phyloP scores from a whole-genome alignment of 2,888 invertebrate species.

The Drosophila silvestris region DNA sequence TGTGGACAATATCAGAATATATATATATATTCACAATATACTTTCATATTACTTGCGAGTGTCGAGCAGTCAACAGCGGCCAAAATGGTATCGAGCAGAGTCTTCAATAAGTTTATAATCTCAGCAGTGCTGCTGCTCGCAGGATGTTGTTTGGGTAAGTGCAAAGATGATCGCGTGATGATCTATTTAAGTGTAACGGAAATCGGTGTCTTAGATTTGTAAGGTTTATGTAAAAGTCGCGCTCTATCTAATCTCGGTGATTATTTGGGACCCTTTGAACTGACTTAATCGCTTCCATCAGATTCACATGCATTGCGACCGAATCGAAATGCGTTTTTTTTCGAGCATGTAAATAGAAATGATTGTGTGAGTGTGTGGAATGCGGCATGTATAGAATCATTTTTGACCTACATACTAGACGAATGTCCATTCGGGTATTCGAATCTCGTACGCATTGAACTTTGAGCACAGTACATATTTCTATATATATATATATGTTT shows the following conservation, averaged over 20 bases:
- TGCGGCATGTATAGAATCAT: constrained; percentile 46
- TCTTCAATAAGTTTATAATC: constrained; percentile 29
- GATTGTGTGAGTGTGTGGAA: constrained; percentile 53
- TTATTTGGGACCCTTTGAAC: constrained; percentile 57
- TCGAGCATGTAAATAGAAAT: constrained; percentile 59
- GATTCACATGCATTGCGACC: constrained; percentile 31
- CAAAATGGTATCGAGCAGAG: constrained; percentile 58
- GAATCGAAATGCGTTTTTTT: constrained; percentile 30
- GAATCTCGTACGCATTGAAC: constrained; percentile 22
- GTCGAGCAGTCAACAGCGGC: constrained; percentile 37
- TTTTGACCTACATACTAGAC: constrained; percentile 65
- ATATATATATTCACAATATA: constrained; percentile 11
- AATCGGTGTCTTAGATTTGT: constrained; percentile 35
- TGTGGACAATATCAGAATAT: constrained; percentile 28
- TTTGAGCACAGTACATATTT: constrained; percentile 9
- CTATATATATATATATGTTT: not conserved
- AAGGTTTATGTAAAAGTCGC: constrained; percentile 18
- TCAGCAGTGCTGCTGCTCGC: constrained; percentile 48
- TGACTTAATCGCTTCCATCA: constrained; percentile 47
- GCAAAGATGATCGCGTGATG: not conserved
- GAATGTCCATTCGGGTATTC: constrained; percentile 36
- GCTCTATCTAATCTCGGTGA: constrained; percentile 51
- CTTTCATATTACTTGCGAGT: constrained; percentile 41
- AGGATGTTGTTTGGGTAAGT: constrained; percentile 60
- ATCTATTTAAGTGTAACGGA: constrained; percentile 43